Conservation (phyloP, 2,797 vertebrate genomes). For the Sebastes steindachneri region DNA sequence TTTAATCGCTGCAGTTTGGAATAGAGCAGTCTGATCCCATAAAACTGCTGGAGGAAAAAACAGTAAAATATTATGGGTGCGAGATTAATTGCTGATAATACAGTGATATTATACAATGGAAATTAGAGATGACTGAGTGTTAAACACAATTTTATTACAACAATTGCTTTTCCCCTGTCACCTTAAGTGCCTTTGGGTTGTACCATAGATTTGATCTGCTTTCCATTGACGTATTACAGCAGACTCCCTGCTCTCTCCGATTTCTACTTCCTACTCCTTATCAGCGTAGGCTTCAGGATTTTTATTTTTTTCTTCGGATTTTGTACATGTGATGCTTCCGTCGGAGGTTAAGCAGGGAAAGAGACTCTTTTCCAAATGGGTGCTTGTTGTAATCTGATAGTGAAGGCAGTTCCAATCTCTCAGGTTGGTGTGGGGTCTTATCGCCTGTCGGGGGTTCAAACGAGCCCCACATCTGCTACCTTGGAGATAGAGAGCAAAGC, state of each 20-base stretch:
- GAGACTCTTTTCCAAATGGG: conserved; percentile 57
- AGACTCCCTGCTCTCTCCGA: conserved; percentile 25
- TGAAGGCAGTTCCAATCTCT: conserved; percentile 53
- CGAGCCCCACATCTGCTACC: conserved; percentile 56
- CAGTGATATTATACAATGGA: conserved; percentile 50
- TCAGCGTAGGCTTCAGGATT: conserved; percentile 32
- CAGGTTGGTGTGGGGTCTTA: conserved; percentile 60
- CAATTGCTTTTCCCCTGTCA: conserved; percentile 59
- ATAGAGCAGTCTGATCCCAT: conserved; percentile 51
- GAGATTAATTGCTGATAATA: conserved; percentile 62
- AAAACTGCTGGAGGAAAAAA: conserved; percentile 33
- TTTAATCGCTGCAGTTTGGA: conserved; percentile 60
- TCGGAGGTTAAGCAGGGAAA: conserved; percentile 46
- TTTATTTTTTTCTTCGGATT: conserved; percentile 3
- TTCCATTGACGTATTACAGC: conserved; percentile 50
- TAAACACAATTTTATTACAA: conserved; percentile 67
- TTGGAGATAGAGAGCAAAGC: conserved; percentile 65
- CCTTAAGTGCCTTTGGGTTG: conserved; percentile 48
- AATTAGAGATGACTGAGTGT: conserved; percentile 63
- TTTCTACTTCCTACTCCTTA: conserved; percentile 56
- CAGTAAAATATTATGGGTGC: conserved; percentile 27
- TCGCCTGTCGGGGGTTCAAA: conserved; percentile 59
- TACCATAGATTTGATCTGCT: conserved; percentile 60
- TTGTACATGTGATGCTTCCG: conserved; percentile 36
- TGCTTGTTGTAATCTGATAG: conserved; percentile 70